Evolutionary conservation across 2,113 vertebrate genomes (phyloP).

Genomic region (Gallinago media): DNA sequence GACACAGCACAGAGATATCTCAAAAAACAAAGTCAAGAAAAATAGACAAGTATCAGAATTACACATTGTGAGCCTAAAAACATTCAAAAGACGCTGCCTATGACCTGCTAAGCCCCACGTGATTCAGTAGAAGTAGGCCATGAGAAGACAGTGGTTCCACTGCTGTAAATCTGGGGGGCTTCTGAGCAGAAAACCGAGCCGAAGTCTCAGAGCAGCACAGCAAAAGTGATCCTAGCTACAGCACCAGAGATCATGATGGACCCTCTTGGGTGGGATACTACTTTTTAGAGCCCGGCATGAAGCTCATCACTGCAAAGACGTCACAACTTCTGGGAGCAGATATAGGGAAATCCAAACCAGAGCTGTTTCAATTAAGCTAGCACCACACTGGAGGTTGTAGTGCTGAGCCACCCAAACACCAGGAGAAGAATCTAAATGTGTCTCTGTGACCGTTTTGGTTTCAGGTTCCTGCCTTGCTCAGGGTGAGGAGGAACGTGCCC

Average conservation of each 20-base stretch:
- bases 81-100: background rate
- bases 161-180: background rate
- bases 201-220: background rate
- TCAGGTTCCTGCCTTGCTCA: background rate
- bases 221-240: background rate
- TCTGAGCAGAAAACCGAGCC: background rate
- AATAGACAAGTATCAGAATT: background rate
- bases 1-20: background rate
- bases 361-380: background rate
- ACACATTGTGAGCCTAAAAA: background rate
- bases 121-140: background rate
- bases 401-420: background rate
- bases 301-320: background rate
- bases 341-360: background rate
- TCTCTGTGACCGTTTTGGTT: background rate
- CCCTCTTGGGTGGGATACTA: accelerated
- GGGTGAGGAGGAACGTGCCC: background rate
- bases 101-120: background rate
- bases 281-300: background rate
- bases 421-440: background rate
- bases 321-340: background rate
- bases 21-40: background rate
- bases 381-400: accelerated
- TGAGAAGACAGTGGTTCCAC: background rate
- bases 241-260: accelerated